Evolutionary conservation across 2,797 vertebrate genomes (phyloP).

Genomic region (Scarus forsteni): DNA sequence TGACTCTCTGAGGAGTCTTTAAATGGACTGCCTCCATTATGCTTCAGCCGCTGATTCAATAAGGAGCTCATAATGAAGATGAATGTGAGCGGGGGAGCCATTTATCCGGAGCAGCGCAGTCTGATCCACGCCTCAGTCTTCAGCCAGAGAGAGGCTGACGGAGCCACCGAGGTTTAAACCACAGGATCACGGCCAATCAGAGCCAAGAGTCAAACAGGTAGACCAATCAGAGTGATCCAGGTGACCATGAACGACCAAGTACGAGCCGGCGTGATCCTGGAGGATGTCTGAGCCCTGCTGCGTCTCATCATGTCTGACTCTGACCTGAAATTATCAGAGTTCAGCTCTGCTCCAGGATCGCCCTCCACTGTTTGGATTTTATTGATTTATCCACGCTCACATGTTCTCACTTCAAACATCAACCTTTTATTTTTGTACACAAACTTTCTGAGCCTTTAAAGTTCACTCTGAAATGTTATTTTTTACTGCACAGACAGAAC

Average conservation of each 20-base stretch:
- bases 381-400: conserved; percentile 22
- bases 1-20: conserved; percentile 67
- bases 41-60: conserved; percentile 75
- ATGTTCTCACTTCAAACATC: conserved; percentile 19
- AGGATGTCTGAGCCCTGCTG: no score
- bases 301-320: neutral
- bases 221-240: no score
- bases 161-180: conserved; percentile 65
- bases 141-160: conserved; percentile 70
- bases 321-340: conserved; percentile 2
- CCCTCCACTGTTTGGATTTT: neutral
- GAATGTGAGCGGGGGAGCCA: conserved; percentile 72
- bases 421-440: conserved; percentile 2
- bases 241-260: no score
- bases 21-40: conserved; percentile 74
- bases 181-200: neutral
- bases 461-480: conserved; percentile 23
- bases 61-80: conserved; percentile 81
- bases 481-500: conserved; percentile 31
- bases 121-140: conserved; percentile 82
- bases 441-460: conserved; percentile 20
- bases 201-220: neutral
- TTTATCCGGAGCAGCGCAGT: conserved; percentile 77
- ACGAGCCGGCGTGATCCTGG: no score
- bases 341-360: neutral